Evolutionary conservation across 1,140 invertebrate genomes (phyloP).

Genomic region (Gonatopus flavifemur): DNA sequence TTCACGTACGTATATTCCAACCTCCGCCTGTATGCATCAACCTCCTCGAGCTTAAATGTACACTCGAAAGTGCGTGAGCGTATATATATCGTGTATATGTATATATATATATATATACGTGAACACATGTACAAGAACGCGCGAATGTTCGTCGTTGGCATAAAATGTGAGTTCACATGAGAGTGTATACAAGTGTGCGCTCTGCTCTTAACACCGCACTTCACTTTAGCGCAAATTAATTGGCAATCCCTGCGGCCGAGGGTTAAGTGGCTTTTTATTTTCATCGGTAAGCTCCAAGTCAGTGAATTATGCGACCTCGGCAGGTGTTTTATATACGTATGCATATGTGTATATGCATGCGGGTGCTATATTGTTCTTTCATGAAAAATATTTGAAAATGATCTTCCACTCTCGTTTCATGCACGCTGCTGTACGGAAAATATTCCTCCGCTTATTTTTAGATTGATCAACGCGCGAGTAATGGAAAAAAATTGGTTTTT

Average conservation of each 20-base stretch:
- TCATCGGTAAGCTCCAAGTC: conserved; percentile 30
- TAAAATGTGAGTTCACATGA: neutral
- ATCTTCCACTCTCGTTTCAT: too few relatives aligned
- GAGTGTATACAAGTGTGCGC: too few relatives aligned
- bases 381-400: too few relatives aligned
- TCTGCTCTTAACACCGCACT: conserved; percentile 41
- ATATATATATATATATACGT: too few relatives aligned
- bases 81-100: conserved; percentile 3
- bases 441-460: too few relatives aligned
- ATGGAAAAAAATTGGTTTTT: too few relatives aligned
- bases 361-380: too few relatives aligned
- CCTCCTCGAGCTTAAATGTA: conserved; percentile 10
- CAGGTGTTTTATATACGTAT: conserved; percentile 32
- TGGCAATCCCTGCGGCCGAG: conserved; percentile 45
- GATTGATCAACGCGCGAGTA: too few relatives aligned
- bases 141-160: neutral
- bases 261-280: conserved; percentile 43
- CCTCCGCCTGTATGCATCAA: conserved; percentile 10
- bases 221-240: conserved; percentile 51
- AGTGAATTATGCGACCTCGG: conserved; percentile 39
- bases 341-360: too few relatives aligned
- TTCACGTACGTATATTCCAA: conserved; percentile 21
- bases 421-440: too few relatives aligned
- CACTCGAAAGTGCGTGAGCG: too few relatives aligned
- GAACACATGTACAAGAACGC: conserved; percentile 10